These are phyloP conservation scores for Morpho achilles DNA, from an alignment of 2,888 invertebrate species.

Conservation along the genomic window DNA sequence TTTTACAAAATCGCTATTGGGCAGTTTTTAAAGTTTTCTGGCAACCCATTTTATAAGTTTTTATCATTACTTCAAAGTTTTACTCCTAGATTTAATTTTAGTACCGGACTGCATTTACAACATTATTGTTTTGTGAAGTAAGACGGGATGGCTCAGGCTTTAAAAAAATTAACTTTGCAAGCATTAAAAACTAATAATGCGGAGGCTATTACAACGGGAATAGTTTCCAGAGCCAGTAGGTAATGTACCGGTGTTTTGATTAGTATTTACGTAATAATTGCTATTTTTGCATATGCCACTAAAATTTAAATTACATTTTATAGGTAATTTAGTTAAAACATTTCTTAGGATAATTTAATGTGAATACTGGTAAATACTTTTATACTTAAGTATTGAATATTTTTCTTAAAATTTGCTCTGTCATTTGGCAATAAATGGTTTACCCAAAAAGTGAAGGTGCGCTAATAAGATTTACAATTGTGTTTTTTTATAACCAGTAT, in stretches of 20 bases:
- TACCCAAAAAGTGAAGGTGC: no score
- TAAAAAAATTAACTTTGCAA: constrained; percentile 54
- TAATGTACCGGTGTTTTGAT: constrained; percentile 49
- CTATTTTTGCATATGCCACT: constrained; percentile 5
- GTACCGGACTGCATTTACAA: constrained; percentile 9
- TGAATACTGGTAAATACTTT: no score
- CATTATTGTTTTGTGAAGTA: constrained; percentile 2
- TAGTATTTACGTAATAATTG: constrained; percentile 53
- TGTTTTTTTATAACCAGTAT: no score
- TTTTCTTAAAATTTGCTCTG: no score
- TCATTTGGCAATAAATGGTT: no score
- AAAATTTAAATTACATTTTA: neutral
- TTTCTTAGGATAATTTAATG: no score
- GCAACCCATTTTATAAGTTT: neutral
- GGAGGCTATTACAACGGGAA: constrained; percentile 41
- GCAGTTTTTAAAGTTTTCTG: neutral
- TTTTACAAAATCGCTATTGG: neutral
- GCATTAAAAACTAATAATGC: constrained; percentile 57
- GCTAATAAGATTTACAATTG: no score
- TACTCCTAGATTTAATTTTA: neutral
- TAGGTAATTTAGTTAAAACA: no score
- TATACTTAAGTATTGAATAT: no score
- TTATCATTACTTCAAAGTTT: neutral
- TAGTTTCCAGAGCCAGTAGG: constrained; percentile 54
- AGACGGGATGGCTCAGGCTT: constrained; percentile 51